Percentiles rank a stretch among this genome's conserved stretches.
Conservation (phyloP, 2,113 vertebrate genomes). For the Ariopsis seemanni region DNA sequence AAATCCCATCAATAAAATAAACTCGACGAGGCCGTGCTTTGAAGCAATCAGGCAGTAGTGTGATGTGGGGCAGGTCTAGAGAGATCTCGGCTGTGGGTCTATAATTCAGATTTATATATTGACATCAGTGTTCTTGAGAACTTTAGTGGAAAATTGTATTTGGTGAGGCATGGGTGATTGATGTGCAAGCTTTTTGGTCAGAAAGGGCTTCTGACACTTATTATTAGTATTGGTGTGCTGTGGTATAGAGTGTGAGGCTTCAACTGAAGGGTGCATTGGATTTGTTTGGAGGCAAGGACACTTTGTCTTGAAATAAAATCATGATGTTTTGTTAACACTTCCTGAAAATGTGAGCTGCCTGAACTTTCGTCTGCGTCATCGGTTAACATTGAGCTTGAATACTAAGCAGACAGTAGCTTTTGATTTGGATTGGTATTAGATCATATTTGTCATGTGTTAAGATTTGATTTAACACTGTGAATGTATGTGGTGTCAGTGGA, state of each 20-base stretch:
- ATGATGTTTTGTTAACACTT: slow-evolving; percentile 1
- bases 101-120: slow-evolving; percentile 31
- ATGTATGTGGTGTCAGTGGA: not conserved
- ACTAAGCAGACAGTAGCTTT: not conserved
- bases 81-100: slow-evolving; percentile 31
- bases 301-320: slow-evolving; percentile 1
- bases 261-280: slow-evolving; percentile 46
- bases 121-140: slow-evolving; percentile 41
- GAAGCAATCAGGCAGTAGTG: slow-evolving; percentile 45
- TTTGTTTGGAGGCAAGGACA: slow-evolving; percentile 58
- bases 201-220: slow-evolving; percentile 29
- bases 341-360: not conserved
- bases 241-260: slow-evolving; percentile 44
- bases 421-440: not conserved
- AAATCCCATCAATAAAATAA: slow-evolving; percentile 61
- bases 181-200: slow-evolving; percentile 34
- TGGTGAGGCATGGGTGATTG: slow-evolving; percentile 49
- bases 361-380: not conserved
- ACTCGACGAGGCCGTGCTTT: slow-evolving; percentile 52
- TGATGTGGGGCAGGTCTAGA: slow-evolving; percentile 40
- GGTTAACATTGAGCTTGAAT: not conserved
- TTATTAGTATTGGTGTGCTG: slow-evolving; percentile 47
- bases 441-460: not conserved
- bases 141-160: slow-evolving; percentile 45
- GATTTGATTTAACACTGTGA: not conserved